A percentile compares a stretch with the other conserved stretches of the same genome.
Evolutionary conservation across 2,888 invertebrate genomes (phyloP).

Genomic region (Agrenia bidenticulata): DNA sequence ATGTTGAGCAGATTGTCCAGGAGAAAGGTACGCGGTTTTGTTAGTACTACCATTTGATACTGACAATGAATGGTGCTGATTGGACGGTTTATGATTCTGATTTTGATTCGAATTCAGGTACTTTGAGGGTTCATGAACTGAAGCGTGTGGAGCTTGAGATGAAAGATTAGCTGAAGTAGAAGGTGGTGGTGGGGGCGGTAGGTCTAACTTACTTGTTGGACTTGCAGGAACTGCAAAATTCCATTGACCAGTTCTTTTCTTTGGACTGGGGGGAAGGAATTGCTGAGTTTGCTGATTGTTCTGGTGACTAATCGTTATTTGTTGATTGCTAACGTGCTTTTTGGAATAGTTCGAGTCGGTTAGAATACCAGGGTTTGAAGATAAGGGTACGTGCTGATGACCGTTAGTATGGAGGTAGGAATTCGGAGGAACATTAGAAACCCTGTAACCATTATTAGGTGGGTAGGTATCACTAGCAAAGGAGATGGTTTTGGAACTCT

Average conservation of each 20-base stretch:
- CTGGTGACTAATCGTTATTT: neutral
- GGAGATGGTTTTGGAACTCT: slow-evolving; percentile 35
- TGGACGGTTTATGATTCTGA: slow-evolving; percentile 46
- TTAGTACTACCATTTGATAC: neutral
- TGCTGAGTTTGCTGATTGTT: slow-evolving; percentile 26
- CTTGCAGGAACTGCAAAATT: slow-evolving; percentile 46
- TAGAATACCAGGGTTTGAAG: slow-evolving; percentile 19
- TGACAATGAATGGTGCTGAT: slow-evolving; percentile 16
- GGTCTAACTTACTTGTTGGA: slow-evolving; percentile 22
- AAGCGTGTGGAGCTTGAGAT: slow-evolving; percentile 17
- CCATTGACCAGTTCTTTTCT: slow-evolving; percentile 47
- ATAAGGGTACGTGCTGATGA: slow-evolving; percentile 13
- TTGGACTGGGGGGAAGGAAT: slow-evolving; percentile 51
- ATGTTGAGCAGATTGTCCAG: slow-evolving; percentile 20
- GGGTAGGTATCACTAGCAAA: slow-evolving; percentile 27
- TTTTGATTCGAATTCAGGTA: slow-evolving; percentile 40
- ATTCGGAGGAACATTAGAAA: neutral
- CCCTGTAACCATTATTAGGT: neutral
- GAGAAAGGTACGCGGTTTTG: slow-evolving; percentile 4
- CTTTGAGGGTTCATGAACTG: slow-evolving; percentile 30
- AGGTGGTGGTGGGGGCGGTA: slow-evolving; percentile 32
- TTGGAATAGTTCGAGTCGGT: slow-evolving; percentile 27
- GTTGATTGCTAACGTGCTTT: slow-evolving; percentile 10
- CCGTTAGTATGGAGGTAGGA: slow-evolving; percentile 32
- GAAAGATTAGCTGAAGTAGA: neutral